Evolutionary conservation across 2,888 invertebrate species (phyloP).

Genomic region (Aleiodes testaceus): DNA sequence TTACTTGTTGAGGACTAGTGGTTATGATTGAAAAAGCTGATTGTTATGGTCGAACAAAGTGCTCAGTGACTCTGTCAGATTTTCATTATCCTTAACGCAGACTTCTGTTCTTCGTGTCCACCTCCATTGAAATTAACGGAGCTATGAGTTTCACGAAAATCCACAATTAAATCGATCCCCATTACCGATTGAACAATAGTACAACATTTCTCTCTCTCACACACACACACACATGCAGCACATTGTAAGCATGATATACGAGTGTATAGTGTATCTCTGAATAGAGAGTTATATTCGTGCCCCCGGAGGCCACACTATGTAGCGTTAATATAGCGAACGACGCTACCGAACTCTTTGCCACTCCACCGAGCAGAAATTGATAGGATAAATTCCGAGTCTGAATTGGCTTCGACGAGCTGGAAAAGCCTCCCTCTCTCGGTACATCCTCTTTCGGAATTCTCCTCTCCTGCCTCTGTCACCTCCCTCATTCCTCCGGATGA

Average conservation of each 20-base stretch:
- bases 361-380: slow-evolving; percentile 79
- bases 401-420: slow-evolving; percentile 77
- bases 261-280: slow-evolving; percentile 51
- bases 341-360: slow-evolving; percentile 76
- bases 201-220: slow-evolving; percentile 47
- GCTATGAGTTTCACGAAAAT: too few species aligned
- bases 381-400: slow-evolving; percentile 79
- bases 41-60: slow-evolving; percentile 67
- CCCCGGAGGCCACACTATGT: slow-evolving; percentile 65
- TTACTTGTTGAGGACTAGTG: slow-evolving; percentile 54
- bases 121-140: too few species aligned
- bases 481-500: slow-evolving; percentile 42
- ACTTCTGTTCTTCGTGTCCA: too few species aligned
- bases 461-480: slow-evolving; percentile 40
- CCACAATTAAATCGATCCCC: too few species aligned
- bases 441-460: slow-evolving; percentile 47
- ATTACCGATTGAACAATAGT: slow-evolving; percentile 11
- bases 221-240: slow-evolving; percentile 54
- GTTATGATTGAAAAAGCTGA: slow-evolving; percentile 66
- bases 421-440: slow-evolving; percentile 67
- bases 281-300: slow-evolving; percentile 53
- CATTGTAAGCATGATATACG: slow-evolving; percentile 60
- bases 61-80: slow-evolving; percentile 58
- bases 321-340: slow-evolving; percentile 72
- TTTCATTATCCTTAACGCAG: too few species aligned